Conservation (phyloP, 2,113 vertebrate species). For the Corythaeola cristata region DNA sequence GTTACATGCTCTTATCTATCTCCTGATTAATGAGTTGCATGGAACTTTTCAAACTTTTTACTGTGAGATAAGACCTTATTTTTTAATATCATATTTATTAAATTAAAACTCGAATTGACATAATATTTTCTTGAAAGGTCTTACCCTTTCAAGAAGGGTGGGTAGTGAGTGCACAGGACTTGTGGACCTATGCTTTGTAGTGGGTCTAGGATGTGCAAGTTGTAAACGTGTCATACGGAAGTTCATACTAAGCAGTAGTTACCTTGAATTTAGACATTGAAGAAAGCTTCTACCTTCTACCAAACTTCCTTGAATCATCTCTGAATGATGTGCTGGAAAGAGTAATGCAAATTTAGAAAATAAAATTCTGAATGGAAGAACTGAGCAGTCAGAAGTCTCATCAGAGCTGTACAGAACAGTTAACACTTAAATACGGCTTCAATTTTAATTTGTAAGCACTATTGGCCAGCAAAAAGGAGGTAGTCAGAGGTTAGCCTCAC, state of each 20-base stretch:
- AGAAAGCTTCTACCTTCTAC: background rate
- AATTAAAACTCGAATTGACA: background rate
- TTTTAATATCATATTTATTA: background rate
- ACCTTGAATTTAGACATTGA: background rate
- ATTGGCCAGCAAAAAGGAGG: background rate
- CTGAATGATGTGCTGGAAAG: background rate
- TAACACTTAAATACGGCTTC: background rate
- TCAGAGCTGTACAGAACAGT: background rate
- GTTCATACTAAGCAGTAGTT: background rate
- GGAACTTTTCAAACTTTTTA: background rate
- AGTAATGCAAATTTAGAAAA: background rate
- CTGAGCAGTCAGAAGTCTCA: background rate
- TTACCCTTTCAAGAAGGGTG: too few species aligned
- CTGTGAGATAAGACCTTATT: background rate
- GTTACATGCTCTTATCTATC: background rate
- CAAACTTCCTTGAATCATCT: background rate
- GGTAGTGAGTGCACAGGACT: background rate
- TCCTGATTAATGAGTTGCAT: background rate
- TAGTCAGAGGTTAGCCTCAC: background rate
- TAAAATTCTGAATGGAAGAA: background rate
- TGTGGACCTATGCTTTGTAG: background rate
- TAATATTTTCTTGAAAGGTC: background rate
- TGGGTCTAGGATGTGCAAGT: background rate
- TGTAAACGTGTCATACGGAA: background rate
- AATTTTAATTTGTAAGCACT: background rate